Base-by-base conservation (phyloP, 2,113 vertebrate genomes). In the Epinephelus fuscoguttatus region DNA sequence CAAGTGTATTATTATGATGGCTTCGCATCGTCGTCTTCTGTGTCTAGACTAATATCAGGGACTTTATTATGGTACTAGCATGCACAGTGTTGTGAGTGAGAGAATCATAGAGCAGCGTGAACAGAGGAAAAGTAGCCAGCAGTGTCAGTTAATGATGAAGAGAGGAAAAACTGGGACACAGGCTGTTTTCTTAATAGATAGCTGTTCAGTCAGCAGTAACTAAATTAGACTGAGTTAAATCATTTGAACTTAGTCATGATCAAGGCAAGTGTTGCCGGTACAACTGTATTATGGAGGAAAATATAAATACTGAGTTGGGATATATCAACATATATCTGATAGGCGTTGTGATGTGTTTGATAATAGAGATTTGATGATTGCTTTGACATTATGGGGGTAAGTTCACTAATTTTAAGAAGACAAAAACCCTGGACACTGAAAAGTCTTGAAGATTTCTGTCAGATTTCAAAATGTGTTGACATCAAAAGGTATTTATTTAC, bases 1-100 rank as follows among this genome's bases (percentile, higher is more conserved):
- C 75, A 75, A 80, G 59, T 72, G 61, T 70, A 49, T 72, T 81
- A 76, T 70, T 70, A 33, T 68, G 70, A 80, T 72, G 76, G 66
- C 52, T 75, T 75, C 15, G 45, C 21, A 68, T 70, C 7, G 33
- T 79, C 18, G 2, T 19, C 25, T 49, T 61, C 47, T 7, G 10
- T 25, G 9, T 25, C 60, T 56, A 40, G 60, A 56, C 55, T 27
- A 49, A 60, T 45, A 47, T 10, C 18, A 19, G 47, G 7, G 52
- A 49, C 45, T 88, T 74, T 37, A 2, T 37, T n/a, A 15, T 45
- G 45, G 56, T 17, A 23, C 6, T 12, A 19, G 11, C 47, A 9
- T 59, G 37, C 11, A 7, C 19, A 62, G 49, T 11, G 1, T 7
- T 70, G 50, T 45, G 42, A 59, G 15, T 23, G 17, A 74, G 27